Evolutionary conservation across 2,888 invertebrate species (phyloP).

Genomic region (Heteromurus nitidus): DNA sequence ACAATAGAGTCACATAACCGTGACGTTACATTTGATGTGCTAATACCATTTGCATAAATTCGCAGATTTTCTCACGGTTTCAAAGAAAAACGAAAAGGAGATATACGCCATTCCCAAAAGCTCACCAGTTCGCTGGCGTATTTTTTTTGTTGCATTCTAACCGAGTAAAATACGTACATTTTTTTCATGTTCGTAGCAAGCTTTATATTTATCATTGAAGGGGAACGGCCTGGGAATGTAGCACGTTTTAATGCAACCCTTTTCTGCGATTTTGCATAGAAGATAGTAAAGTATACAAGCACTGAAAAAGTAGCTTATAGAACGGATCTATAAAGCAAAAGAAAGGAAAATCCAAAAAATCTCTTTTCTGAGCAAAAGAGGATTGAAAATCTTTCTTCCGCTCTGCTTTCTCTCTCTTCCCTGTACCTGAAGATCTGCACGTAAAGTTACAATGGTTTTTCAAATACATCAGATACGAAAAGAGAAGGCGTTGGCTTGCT

Average conservation of each 20-base stretch:
- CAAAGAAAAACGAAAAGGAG: slow-evolving; percentile 1
- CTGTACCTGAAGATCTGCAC: too few relatives aligned
- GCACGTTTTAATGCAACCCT: too few relatives aligned
- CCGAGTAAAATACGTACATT: background rate
- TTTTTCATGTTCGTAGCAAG: too few relatives aligned
- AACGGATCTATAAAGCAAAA: too few relatives aligned
- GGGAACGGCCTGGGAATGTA: too few relatives aligned
- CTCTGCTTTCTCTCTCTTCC: too few relatives aligned
- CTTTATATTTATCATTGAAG: too few relatives aligned
- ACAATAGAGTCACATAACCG: slow-evolving; percentile 36
- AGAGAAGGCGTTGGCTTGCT: background rate
- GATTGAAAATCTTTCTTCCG: slow-evolving; percentile 16
- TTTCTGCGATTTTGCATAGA: too few relatives aligned
- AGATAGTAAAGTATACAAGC: too few relatives aligned
- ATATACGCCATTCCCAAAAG: background rate
- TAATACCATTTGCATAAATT: slow-evolving; percentile 51
- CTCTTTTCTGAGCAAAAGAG: slow-evolving; percentile 22
- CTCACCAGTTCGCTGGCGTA: background rate
- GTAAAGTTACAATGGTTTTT: slow-evolving; percentile 10
- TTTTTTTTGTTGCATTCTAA: background rate
- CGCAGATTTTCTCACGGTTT: slow-evolving; percentile 37
- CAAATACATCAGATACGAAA: too few relatives aligned
- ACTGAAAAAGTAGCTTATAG: too few relatives aligned
- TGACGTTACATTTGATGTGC: slow-evolving; percentile 45
- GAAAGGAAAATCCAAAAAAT: slow-evolving; percentile 37